Conservation (phyloP, 2,113 vertebrate species). For the Scytalopus superciliaris region DNA sequence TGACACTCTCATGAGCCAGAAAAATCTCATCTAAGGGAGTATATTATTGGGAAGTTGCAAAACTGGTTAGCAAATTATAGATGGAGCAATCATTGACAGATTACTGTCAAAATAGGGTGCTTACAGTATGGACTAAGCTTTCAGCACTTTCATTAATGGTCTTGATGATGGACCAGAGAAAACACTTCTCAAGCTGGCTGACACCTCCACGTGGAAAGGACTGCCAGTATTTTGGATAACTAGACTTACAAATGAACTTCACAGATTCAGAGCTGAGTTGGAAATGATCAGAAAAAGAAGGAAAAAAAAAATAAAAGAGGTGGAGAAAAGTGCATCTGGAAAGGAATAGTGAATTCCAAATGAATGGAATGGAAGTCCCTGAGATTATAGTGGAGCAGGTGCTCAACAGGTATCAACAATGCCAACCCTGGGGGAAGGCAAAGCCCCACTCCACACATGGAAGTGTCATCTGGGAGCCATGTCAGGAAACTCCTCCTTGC, state of each 20-base stretch:
- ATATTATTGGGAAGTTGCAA: neutral
- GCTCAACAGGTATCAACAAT: neutral
- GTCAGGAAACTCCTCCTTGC: neutral
- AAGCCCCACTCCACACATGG: neutral
- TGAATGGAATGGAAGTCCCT: neutral
- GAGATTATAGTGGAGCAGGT: neutral
- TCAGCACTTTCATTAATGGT: constrained; percentile 19
- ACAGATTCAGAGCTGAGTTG: neutral
- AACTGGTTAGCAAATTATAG: constrained; percentile 47
- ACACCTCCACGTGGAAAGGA: neutral
- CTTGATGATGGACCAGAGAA: neutral
- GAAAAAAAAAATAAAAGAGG: neutral
- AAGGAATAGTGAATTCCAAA: neutral
- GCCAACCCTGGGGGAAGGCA: neutral
- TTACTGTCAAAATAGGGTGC: constrained; percentile 43
- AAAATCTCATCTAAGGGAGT: constrained; percentile 20
- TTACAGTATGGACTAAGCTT: neutral
- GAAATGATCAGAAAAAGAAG: neutral
- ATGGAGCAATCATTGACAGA: constrained; percentile 42
- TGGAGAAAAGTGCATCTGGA: neutral
- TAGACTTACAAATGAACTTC: neutral
- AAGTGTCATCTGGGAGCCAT: neutral
- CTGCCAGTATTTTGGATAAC: neutral
- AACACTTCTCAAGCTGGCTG: constrained; percentile 17
- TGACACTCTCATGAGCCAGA: constrained; percentile 6